Evolutionary conservation across 2,888 invertebrate genomes (phyloP).

Genomic region (Mythimna pallens): DNA sequence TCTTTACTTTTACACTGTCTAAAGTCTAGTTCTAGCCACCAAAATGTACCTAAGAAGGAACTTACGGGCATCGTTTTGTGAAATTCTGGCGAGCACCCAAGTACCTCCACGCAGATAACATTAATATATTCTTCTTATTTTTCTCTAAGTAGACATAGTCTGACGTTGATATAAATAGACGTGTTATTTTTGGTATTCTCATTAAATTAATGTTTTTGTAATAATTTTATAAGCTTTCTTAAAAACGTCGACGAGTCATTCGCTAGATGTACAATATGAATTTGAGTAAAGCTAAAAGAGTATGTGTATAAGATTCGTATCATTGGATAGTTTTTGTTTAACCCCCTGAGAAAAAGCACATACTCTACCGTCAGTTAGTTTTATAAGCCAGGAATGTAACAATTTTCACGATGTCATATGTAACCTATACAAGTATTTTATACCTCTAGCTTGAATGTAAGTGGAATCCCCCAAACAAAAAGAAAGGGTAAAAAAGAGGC

Average conservation of each 20-base stretch:
- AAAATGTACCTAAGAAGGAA: constrained; percentile 17
- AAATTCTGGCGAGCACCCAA: constrained; percentile 49
- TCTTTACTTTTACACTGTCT: constrained; percentile 34
- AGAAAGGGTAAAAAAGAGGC: constrained; percentile 24
- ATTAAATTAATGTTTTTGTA: not conserved
- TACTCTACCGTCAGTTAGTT: not conserved
- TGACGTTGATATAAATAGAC: constrained; percentile 8
- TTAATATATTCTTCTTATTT: constrained; percentile 20
- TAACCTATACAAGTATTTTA: not conserved
- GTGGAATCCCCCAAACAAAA: not conserved
- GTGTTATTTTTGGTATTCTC: constrained; percentile 15
- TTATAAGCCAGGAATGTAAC: not conserved
- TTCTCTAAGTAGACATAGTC: constrained; percentile 14
- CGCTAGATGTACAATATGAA: not conserved
- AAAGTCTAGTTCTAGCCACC: constrained; percentile 9
- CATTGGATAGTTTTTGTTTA: not conserved
- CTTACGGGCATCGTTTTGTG: constrained; percentile 20
- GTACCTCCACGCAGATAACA: constrained; percentile 13
- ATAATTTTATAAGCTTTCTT: not conserved
- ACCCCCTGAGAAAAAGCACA: not conserved
- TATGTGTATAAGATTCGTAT: not conserved
- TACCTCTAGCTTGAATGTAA: constrained; percentile 3
- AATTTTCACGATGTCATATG: not conserved
- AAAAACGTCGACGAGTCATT: not conserved
- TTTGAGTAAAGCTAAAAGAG: not conserved